Conservation (phyloP, 2,797 vertebrate species). For the Thamnophis elegans region DNA sequence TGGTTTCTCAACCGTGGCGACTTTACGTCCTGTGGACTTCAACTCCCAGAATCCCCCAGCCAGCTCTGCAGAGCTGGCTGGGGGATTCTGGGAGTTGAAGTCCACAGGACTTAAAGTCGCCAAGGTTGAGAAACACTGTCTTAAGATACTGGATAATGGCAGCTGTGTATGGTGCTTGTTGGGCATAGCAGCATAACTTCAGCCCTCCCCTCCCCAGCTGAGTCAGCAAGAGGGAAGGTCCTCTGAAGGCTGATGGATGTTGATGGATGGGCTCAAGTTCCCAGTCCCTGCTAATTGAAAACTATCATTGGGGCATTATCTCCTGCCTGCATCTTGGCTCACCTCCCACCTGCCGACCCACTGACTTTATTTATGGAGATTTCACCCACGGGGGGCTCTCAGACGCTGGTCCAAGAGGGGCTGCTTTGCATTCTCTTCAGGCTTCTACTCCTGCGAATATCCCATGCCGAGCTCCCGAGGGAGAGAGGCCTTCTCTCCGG, state of each 20-base stretch:
- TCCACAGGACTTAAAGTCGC: too few species aligned
- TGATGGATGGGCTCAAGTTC: not conserved
- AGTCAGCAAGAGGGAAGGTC: not conserved
- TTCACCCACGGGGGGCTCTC: slow-evolving; percentile 29
- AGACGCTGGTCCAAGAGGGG: slow-evolving; percentile 42
- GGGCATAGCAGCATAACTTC: not conserved
- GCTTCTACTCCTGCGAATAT: not conserved
- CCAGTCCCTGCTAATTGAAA: slow-evolving; percentile 18
- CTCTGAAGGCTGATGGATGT: not conserved
- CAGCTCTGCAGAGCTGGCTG: too few species aligned
- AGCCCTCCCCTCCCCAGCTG: not conserved
- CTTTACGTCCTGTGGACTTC: too few species aligned
- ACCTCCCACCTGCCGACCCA: slow-evolving; percentile 14
- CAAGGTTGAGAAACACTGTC: too few species aligned
- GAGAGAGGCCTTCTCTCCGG: not conserved
- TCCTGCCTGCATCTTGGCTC: slow-evolving; percentile 22
- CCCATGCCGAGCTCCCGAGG: not conserved
- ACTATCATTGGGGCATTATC: slow-evolving; percentile 8
- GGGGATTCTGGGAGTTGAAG: too few species aligned
- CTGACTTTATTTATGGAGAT: slow-evolving; percentile 18
- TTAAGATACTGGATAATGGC: too few species aligned
- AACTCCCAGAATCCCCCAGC: too few species aligned
- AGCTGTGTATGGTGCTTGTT: too few species aligned
- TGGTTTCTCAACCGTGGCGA: too few species aligned
- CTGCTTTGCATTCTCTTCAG: slow-evolving; percentile 30